Percentiles rank a stretch among this genome's conserved stretches.
These are phyloP conservation scores for Halcyon chelicuti DNA, from an alignment of 2,797 vertebrate genomes.

Conservation along the genomic window DNA sequence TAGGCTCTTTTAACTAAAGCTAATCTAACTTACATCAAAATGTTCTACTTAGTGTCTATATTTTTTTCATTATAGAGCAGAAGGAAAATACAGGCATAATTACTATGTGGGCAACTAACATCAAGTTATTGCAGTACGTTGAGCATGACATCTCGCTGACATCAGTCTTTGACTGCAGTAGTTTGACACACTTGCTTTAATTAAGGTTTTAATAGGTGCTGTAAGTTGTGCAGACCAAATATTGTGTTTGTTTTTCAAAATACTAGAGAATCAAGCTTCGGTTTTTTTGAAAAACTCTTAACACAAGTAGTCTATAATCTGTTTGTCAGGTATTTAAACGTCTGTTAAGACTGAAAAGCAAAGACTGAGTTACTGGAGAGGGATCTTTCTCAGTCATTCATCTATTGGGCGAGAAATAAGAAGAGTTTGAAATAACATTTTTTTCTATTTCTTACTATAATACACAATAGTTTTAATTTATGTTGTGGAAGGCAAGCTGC, in stretches of 20 bases:
- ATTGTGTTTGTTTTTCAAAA: background rate
- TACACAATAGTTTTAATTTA: background rate
- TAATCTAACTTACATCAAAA: background rate
- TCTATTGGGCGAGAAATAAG: background rate
- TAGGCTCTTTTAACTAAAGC: background rate
- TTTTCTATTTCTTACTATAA: background rate
- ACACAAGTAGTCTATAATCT: slow-evolving; percentile 10
- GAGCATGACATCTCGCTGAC: background rate
- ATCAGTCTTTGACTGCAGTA: background rate
- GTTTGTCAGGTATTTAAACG: slow-evolving; percentile 22
- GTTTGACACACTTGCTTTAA: background rate
- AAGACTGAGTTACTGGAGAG: background rate
- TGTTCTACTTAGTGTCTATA: background rate
- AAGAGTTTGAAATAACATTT: background rate
- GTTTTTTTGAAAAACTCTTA: background rate
- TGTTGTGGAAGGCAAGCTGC: background rate
- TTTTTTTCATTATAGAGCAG: background rate
- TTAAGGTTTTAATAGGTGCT: background rate
- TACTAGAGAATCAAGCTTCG: background rate
- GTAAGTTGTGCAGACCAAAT: background rate
- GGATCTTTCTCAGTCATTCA: slow-evolving; percentile 1
- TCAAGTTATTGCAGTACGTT: background rate
- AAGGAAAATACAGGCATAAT: background rate
- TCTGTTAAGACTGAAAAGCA: background rate
- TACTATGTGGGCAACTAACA: background rate